Base-by-base conservation (phyloP, 2,888 invertebrate species). In the Tetramorium bicarinatum region DNA sequence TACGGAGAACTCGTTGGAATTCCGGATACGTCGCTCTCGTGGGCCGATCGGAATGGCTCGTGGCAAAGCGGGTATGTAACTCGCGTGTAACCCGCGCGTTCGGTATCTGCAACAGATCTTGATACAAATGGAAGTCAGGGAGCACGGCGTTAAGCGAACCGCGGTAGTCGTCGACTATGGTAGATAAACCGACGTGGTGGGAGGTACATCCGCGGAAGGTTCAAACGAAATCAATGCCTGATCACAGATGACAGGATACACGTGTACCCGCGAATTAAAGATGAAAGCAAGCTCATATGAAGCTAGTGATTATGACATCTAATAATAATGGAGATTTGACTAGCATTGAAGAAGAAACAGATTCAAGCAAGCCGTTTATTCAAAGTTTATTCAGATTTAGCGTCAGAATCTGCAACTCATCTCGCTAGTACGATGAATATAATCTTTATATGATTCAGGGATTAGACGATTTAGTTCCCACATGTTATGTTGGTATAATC, bases 81-180 rank as follows among this genome's bases (percentile, higher is more conserved):
- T 85, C 84, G 83, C 83, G 87, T 89, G 88, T 87, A 88, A 89
- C 80, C 86, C 62, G 76, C 67, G 80, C 81, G 74, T 85, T 87
- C 85, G 85, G 84, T 91, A 91, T 91, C 91, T 88, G 87, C 88
- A 89, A 91, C 88, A 90, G 88, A 92, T 92, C 91, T 84, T 81
- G 89, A 85, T 89, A 91, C 91, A 91, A 92, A 92, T 91, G 90
- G 89, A 87, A 89, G 87, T 87, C 76, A 85, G 85, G 25, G 83
- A 86, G 66, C 59, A 74, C 74, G 79, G 81, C 80, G 85, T 88
- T 88, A 87, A 88, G 85, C 75, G 85, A 89, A 77, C n/a, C 80
- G 69, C 85, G 85, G 85, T 86, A 85, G 85, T 86, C 67, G 83
- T 83, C 86, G 88, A 84, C 85, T 34, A 13, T 87, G 89, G 86